These are phyloP conservation scores for Mergus octosetaceus DNA, from an alignment of 2,797 vertebrate genomes.

Conservation along the genomic window DNA sequence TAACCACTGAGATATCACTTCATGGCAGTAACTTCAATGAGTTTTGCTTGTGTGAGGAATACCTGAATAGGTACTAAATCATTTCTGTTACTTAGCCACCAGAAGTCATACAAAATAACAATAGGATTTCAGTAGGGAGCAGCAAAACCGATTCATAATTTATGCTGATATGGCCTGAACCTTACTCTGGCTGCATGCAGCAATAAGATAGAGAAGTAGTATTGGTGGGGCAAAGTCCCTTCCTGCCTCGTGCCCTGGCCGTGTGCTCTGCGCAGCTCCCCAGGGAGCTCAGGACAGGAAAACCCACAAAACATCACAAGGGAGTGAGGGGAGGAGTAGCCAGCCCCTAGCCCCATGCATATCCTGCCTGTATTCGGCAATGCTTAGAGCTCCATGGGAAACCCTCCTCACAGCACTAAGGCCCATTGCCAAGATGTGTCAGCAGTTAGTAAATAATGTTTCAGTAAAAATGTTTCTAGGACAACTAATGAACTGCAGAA, in stretches of 20 bases:
- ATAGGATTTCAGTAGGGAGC: neutral
- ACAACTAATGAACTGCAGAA: neutral
- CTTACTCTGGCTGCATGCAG: neutral
- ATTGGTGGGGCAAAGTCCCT: neutral
- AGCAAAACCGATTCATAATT: neutral
- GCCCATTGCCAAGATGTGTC: neutral
- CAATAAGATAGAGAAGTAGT: neutral
- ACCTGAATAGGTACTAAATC: neutral
- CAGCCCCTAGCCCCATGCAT: neutral
- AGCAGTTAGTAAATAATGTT: neutral
- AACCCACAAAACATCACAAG: neutral
- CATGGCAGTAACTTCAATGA: neutral
- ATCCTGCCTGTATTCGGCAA: rapidly evolving
- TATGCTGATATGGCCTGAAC: neutral
- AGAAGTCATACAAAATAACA: neutral
- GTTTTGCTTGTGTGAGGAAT: neutral
- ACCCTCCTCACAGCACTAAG: neutral
- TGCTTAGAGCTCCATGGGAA: rapidly evolving
- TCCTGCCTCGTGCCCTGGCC: neutral
- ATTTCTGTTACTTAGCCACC: neutral
- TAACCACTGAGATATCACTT: neutral
- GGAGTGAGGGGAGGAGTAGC: neutral
- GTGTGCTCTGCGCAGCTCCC: rapidly evolving
- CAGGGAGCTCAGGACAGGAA: neutral
- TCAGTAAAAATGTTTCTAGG: neutral